Percentiles rank a stretch among this genome's conserved stretches.
Evolutionary conservation across 2,113 vertebrate species (phyloP).

Genomic region (human (Homo sapiens)): DNA sequence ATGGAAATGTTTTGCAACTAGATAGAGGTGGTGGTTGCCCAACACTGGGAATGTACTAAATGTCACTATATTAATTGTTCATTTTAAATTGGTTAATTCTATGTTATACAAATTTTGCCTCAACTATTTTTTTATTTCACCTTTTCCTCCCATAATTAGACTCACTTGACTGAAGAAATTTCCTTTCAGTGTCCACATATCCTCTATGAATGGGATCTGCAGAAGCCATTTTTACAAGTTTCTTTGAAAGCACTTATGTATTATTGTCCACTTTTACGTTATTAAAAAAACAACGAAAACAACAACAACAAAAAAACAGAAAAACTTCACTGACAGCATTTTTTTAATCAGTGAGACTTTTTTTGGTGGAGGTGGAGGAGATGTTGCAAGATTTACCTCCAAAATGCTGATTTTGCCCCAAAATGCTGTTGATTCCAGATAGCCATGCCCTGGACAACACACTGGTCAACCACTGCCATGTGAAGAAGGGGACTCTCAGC

Average conservation of each 20-base stretch:
- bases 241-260: neutral
- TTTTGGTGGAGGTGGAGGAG: neutral
- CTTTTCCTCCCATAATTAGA: neutral
- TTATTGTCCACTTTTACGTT: neutral
- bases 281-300: too few relatives aligned
- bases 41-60: neutral
- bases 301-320: too few relatives aligned
- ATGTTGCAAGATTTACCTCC: neutral
- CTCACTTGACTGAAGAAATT: neutral
- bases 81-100: neutral
- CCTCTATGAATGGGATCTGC: neutral
- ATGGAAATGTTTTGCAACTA: neutral
- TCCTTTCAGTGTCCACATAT: neutral
- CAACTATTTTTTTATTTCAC: neutral
- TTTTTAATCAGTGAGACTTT: neutral
- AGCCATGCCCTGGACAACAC: neutral
- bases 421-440: neutral
- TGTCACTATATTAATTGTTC: neutral
- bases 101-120: neutral
- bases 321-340: neutral
- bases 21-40: neutral
- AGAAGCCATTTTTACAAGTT: neutral
- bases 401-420: neutral
- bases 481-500: accelerated
- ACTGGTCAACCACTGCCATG: too few relatives aligned